Conservation (phyloP, 2,113 vertebrate genomes). For the Pyrgilauda ruficollis region DNA sequence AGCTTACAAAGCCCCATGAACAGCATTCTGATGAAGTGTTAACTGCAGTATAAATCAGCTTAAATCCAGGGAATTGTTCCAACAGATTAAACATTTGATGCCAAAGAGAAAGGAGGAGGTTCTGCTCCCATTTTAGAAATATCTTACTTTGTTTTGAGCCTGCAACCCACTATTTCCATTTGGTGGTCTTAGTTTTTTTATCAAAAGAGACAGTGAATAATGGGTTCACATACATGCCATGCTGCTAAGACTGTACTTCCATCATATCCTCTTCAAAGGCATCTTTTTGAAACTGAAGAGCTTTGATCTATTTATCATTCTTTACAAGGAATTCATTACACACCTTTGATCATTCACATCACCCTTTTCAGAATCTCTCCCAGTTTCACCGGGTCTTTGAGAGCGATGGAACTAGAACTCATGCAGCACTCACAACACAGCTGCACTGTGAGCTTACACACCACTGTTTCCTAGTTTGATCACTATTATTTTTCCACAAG, state of each 20-base stretch:
- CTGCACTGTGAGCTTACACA: background rate
- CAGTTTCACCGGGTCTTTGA: background rate
- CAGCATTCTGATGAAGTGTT: background rate
- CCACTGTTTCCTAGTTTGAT: background rate
- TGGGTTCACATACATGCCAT: fast-evolving
- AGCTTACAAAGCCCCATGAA: conserved; percentile 13
- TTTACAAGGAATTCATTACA: background rate
- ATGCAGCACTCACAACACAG: fast-evolving
- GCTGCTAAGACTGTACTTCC: background rate
- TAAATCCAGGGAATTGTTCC: background rate
- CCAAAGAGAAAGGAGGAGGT: background rate
- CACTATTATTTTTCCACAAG: background rate
- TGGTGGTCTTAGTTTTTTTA: background rate
- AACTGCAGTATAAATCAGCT: conserved; percentile 35
- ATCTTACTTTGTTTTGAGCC: background rate
- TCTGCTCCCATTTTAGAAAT: background rate
- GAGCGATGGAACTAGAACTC: fast-evolving
- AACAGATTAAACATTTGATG: background rate
- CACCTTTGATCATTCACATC: background rate
- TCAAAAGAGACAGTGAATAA: background rate
- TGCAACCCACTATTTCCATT: background rate
- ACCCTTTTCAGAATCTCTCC: background rate
- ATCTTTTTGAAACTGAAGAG: background rate
- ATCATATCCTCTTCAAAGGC: background rate
- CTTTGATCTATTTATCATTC: background rate